Base-by-base conservation (phyloP, 2,888 invertebrate genomes). In the Pollenia angustigena region DNA sequence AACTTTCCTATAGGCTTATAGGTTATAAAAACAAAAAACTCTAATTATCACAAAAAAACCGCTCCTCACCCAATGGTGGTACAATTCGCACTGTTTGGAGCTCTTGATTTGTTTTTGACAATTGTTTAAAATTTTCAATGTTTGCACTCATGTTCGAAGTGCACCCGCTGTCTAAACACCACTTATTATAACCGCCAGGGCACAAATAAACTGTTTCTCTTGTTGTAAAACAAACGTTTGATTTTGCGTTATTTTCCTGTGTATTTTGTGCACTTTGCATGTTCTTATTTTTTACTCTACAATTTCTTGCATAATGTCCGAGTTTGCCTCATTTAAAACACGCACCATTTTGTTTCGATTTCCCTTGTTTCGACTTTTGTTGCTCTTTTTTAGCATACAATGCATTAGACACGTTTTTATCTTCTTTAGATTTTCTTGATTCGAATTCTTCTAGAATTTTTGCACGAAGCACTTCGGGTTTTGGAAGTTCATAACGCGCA, bases 401-500 rank as follows among this genome's bases (percentile, higher is more conserved):
- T 54, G 80, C 82, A 48, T 88, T 58, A n/a, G 23, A 66, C 40
- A 81, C 66, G 10, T 60, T 60, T 75, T 74, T 71, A n/a, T 85
- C 75, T 42, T 81, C 79, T 62, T 88, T 88, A 18, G 85, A 81
- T 85, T 87, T 88, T 79, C 88, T 72, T 11, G 82, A 74, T 48
- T 85, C 84, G n/a, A 8, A 88, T 32, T 88, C 88, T 81, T 89
- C 88, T 9, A 89, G 44, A 50, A 89, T 83, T 85, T 89, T 88
- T 4, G 89, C 87, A 62, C 88, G 83, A 16, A 89, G 48, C 9
- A 87, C 68, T 62, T 88, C 87, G 0, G 87, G 87, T 14, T 79
- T 88, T 68, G 87, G 88, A 16, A 89, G 74, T 2, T 86, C 85
- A 76, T 93, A 92, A 1, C 91, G 87, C 2, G 92, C n/a, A n/a